Evolutionary conservation across 2,797 vertebrate genomes (phyloP).

Genomic region (Enteromius anoplus): DNA sequence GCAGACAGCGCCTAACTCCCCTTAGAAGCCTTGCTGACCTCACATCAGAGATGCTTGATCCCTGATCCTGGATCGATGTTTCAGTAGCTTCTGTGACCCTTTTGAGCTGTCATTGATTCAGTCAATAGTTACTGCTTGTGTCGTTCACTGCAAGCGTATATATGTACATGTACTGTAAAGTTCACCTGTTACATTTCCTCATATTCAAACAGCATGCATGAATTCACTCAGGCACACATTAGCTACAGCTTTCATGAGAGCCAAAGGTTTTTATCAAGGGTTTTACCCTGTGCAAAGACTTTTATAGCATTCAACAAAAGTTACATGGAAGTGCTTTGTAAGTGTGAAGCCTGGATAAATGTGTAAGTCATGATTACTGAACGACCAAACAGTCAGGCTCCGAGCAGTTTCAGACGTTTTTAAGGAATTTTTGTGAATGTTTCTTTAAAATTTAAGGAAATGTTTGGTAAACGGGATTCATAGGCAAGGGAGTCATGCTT

Average conservation of each 20-base stretch:
- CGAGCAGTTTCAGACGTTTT: conserved; percentile 1
- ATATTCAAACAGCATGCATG: conserved; percentile 13
- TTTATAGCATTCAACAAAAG: neutral
- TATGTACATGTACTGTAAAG: conserved; percentile 6
- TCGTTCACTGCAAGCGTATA: neutral
- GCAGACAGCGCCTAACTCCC: conserved; percentile 36
- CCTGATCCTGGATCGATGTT: neutral
- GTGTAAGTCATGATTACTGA: conserved; percentile 28
- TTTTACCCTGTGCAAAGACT: neutral
- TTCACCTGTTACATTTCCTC: conserved; percentile 36
- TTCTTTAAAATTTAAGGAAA: conserved; percentile 7
- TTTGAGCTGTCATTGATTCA: neutral
- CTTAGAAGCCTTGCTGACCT: conserved; percentile 8
- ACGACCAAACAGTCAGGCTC: neutral
- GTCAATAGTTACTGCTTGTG: neutral
- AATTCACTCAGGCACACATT: conserved; percentile 2
- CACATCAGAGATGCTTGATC: neutral
- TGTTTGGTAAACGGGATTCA: conserved; percentile 15
- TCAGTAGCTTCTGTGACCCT: neutral
- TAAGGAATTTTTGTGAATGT: conserved; percentile 16
- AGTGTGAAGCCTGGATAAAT: conserved; percentile 20
- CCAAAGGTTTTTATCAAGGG: neutral
- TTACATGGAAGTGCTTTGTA: conserved; percentile 14
- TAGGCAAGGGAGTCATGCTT: neutral
- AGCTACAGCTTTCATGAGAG: neutral